Evolutionary conservation across 2,797 vertebrate species (phyloP).

Genomic region (Aldrovandia affinis): DNA sequence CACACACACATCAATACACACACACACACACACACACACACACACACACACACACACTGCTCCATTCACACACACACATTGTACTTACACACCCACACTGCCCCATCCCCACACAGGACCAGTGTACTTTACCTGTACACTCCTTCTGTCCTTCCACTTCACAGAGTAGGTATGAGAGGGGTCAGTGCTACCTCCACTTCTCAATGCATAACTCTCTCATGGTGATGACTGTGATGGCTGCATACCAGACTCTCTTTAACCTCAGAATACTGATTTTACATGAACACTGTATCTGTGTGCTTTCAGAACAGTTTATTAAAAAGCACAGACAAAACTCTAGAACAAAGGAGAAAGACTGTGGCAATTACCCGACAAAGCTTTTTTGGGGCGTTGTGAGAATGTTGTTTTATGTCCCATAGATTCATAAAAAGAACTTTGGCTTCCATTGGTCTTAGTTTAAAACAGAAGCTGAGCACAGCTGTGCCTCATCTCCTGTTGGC

Average conservation of each 20-base stretch:
- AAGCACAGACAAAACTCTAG: not conserved
- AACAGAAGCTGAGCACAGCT: not conserved
- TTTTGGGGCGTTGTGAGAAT: not conserved
- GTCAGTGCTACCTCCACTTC: not conserved
- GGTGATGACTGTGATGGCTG: not conserved
- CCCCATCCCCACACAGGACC: not conserved
- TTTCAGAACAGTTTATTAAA: not conserved
- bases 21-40: not conserved
- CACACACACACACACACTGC: not conserved
- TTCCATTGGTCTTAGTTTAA: not conserved
- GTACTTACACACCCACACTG: not conserved
- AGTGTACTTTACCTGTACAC: not conserved
- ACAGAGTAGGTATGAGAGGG: not conserved
- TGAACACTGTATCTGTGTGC: not conserved
- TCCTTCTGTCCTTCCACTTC: not conserved
- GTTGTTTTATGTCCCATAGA: conserved; percentile 5
- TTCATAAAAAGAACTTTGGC: conserved; percentile 6
- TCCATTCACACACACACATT: not conserved
- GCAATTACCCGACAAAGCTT: not conserved
- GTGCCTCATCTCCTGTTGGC: conserved; percentile 25
- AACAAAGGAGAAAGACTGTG: not conserved
- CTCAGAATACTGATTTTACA: not conserved
- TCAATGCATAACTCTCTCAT: not conserved
- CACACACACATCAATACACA: not conserved
- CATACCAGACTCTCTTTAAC: not conserved